Evolutionary conservation across 2,797 vertebrate species (phyloP).

Genomic region (Sebastes itinus): DNA sequence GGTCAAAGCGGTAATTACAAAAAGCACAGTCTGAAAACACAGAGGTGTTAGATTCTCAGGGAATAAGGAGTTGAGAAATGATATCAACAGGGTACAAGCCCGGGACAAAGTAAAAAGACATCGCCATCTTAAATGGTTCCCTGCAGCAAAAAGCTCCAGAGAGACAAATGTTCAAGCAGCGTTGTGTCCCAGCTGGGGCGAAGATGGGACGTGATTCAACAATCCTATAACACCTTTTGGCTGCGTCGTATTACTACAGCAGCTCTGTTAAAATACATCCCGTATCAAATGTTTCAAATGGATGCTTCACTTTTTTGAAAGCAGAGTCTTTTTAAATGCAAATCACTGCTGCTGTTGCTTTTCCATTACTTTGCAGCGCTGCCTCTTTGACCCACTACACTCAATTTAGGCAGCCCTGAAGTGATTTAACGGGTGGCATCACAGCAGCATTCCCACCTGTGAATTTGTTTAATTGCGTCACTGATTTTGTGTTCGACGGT

Average conservation of each 20-base stretch:
- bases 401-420: constrained; percentile 27
- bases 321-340: constrained; percentile 67
- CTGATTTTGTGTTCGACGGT: constrained; percentile 22
- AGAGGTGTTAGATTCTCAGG: constrained; percentile 27
- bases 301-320: constrained; percentile 32
- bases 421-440: constrained; percentile 33
- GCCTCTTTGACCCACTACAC: constrained; percentile 39
- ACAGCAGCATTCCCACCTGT: constrained; percentile 10
- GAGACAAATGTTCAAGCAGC: constrained; percentile 64
- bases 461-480: constrained; percentile 54
- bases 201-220: constrained; percentile 57
- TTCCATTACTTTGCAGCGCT: constrained; percentile 39
- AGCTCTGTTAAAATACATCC: constrained; percentile 40
- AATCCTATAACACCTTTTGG: constrained; percentile 63
- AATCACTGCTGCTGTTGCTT: constrained; percentile 49
- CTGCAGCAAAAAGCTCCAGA: constrained; percentile 56
- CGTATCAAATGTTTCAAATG: constrained; percentile 48
- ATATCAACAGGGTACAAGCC: constrained; percentile 41
- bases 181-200: constrained; percentile 38
- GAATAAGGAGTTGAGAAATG: constrained; percentile 36
- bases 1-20: constrained; percentile 71
- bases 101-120: constrained; percentile 56
- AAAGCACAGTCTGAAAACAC: constrained; percentile 20
- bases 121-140: constrained; percentile 55
- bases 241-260: constrained; percentile 41